phyloP scores from a whole-genome alignment of 2,113 vertebrate genomes.

The Leptobrachium leishanense region DNA sequence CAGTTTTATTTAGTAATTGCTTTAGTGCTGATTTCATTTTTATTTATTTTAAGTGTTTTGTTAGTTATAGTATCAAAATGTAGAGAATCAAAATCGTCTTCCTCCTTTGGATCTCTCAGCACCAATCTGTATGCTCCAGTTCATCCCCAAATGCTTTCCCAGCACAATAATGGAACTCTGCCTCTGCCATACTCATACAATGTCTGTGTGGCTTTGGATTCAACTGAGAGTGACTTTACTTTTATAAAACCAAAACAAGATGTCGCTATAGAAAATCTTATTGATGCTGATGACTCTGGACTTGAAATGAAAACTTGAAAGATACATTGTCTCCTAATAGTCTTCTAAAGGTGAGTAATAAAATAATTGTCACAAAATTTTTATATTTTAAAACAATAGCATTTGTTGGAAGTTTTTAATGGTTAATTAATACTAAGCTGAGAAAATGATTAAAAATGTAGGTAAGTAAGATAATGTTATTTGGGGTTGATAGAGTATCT shows the following conservation, averaged over 20 bases:
- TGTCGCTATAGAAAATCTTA: neutral
- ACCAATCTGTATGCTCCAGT: constrained; percentile 59
- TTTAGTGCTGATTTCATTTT: constrained; percentile 56
- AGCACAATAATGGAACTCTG: constrained; percentile 53
- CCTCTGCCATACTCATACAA: constrained; percentile 63
- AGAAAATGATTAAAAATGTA: no score
- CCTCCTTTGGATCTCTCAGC: constrained; percentile 56
- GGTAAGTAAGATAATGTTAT: no score
- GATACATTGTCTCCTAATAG: neutral
- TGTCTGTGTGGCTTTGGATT: constrained; percentile 60
- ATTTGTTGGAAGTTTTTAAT: no score
- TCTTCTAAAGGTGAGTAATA: no score
- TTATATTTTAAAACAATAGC: no score
- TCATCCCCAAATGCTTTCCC: constrained; percentile 48
- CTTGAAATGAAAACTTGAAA: constrained; percentile 20
- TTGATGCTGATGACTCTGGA: neutral
- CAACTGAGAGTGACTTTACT: constrained; percentile 55
- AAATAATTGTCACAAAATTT: no score
- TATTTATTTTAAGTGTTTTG: constrained; percentile 48
- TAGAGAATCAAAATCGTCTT: constrained; percentile 10
- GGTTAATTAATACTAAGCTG: no score
- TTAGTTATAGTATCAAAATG: constrained; percentile 25
- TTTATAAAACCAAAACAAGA: constrained; percentile 36
- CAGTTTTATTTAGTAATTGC: constrained; percentile 67
- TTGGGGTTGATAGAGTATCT: no score